Evolutionary conservation across 2,888 invertebrate genomes (phyloP).

Genomic region (Parapristionchus giblindavisi): DNA sequence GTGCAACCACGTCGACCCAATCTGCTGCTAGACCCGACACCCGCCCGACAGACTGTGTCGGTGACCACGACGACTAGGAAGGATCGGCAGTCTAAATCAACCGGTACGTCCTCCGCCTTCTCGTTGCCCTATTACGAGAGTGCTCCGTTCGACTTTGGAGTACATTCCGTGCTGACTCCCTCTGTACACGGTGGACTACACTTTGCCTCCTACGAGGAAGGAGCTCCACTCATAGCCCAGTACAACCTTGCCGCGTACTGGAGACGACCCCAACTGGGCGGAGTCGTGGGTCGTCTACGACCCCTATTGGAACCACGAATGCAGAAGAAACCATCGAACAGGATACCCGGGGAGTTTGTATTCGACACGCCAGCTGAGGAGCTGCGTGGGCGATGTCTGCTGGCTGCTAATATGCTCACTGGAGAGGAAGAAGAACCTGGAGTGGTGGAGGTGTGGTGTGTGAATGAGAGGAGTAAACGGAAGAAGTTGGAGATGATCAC

Average conservation of each 20-base stretch:
- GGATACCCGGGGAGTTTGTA: constrained; percentile 9
- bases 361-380: not conserved
- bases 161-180: not conserved
- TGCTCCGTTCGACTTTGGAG: constrained; percentile 22
- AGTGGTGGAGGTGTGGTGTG: constrained; percentile 47
- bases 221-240: constrained; percentile 43
- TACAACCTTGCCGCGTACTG: constrained; percentile 49
- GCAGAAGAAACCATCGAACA: no score
- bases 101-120: not conserved
- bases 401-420: not conserved
- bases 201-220: constrained; percentile 3
- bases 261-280: constrained; percentile 36
- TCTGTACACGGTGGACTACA: constrained; percentile 30
- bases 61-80: not conserved
- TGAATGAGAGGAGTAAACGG: constrained; percentile 47
- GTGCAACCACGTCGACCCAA: not conserved
- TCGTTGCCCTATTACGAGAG: constrained; percentile 28
- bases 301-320: no score
- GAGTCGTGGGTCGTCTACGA: not conserved
- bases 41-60: not conserved
- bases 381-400: not conserved
- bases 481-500: constrained; percentile 40
- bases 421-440: constrained; percentile 6
- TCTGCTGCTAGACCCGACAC: constrained; percentile 12
- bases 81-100: no score